A percentile compares a stretch with the other conserved stretches of the same genome.
Evolutionary conservation across 2,797 vertebrate genomes (phyloP).

Genomic region (Podarcis siculus): DNA sequence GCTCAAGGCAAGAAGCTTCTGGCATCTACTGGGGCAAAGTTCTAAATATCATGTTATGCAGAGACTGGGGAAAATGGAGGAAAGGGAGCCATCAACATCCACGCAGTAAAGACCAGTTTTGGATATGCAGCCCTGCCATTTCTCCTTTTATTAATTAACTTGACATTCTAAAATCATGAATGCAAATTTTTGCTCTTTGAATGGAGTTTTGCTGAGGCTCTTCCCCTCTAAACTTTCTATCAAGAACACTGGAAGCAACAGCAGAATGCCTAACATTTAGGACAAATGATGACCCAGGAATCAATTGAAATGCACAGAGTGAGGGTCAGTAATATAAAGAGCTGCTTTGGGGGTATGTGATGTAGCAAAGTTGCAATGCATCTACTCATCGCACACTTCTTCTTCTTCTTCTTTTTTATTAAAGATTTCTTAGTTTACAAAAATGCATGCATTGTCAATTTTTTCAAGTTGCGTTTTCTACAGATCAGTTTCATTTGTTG

Average conservation of each 20-base stretch:
- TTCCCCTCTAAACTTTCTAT: not conserved
- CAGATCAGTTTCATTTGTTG: too few species aligned
- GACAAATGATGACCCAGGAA: not conserved
- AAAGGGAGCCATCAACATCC: not conserved
- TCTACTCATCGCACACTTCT: not conserved
- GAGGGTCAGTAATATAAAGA: not conserved
- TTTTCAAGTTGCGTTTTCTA: too few species aligned
- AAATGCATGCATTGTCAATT: too few species aligned
- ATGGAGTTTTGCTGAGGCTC: not conserved
- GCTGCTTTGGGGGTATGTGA: not conserved
- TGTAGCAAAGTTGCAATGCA: not conserved
- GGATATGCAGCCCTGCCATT: fast-evolving
- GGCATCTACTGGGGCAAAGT: not conserved
- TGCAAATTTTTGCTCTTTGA: not conserved
- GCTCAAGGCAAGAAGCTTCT: not conserved
- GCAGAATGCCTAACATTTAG: not conserved
- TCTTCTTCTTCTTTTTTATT: too few species aligned
- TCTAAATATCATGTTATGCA: not conserved
- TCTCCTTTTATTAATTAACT: not conserved
- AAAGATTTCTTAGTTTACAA: too few species aligned
- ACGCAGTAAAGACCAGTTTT: not conserved
- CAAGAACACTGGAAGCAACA: not conserved
- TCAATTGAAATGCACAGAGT: too few species aligned
- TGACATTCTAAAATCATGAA: not conserved
- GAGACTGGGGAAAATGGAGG: fast-evolving